Evolutionary conservation across 2,888 invertebrate species (phyloP), one percentile per base, ranked within the genome.

Genomic region (Drosophila melanosoma): DNA sequence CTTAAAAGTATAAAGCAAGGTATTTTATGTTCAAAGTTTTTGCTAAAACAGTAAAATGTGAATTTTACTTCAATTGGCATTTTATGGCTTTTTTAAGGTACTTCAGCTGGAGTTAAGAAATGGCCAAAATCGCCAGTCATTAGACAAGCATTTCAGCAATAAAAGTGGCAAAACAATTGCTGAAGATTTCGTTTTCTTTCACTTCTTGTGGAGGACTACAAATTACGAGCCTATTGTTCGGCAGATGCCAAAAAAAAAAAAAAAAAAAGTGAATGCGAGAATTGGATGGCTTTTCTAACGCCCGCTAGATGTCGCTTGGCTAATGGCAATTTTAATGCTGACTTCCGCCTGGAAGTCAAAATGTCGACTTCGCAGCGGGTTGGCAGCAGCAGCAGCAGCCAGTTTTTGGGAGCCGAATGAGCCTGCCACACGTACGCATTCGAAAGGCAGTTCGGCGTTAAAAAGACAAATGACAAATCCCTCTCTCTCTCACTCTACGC

Each of bases 291-390:
- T 53, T 58, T 72, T 49, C 48, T 32, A 26, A 33, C 38, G 49
- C 29, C 5, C 35, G 15, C 29, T 35, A 38, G 20, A 29, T 66
- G 59, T 11, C 29, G 63, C 57, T 65, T 23, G 58, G 71, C 86
- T 85, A 83, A 83, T 83, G 83, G 81, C 81, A 85, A 85, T 83
- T 83, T 83, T 83, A 83, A 83, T 83, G 83, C 81, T 79, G 79
- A 81, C 83, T 85, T 85, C 83, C 86, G 82, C 38, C 79, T 5
- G 79, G 82, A 82, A 84, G 81, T 78, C 78, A 75, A 81, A 82
- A 59, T 58, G 75, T 81, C 77, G 65, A 57, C 38, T 52, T 69
- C 81, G 54, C 81, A 83, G 83, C 83, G 81, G 84, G 84, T 63
- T 77, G 81, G 59, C 71, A 68, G 69, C 51, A 42, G 38, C 67